Base-by-base conservation (phyloP, 2,113 vertebrate species). In the Lepisosteus oculatus region DNA sequence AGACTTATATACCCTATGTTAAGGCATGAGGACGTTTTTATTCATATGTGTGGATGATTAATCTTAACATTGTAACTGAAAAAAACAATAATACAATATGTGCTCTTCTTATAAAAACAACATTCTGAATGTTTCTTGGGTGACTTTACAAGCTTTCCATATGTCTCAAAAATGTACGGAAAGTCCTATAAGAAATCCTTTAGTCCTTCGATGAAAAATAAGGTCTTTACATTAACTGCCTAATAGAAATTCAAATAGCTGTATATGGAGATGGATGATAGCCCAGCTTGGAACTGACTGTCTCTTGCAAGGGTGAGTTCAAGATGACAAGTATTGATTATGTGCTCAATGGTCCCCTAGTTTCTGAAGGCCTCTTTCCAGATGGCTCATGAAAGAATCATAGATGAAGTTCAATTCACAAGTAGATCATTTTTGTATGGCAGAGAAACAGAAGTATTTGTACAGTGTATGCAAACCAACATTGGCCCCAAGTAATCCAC, bases 311-410 rank as follows among this genome's bases (percentile, higher is more conserved):
- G 82, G 83, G 89, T 87, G 85, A 84, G 81, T 85, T 84, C 71
- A 77, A 86, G 79, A 86, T 88, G 85, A 86, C 87, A 87, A 84
- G 70, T 91, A 90, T 90, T 87, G 89, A 90, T 88, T 85, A 83
- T 83, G 75, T 86, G 87, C 83, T 88, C 81, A 85, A 80, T 79
- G 82, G 83, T 81, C 76, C 75, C 8, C 79, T 65, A n/a, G 73
- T 69, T 72, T 79, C 70, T 75, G 78, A 87, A 85, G 78, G 77
- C 81, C 78, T 77, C 76, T 78, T 77, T 78, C 79, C 81, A 73
- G 76, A 74, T 73, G 78, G 81, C 85, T 86, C 78, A 87, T 87
- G 80, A 89, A 88, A 85, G 80, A 15, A 59, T 13, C 12, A 15
- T 13, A 6, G 5, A 13, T 3, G 4, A 59, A n/a, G 14, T 13